phyloP scores from a whole-genome alignment of 2,888 invertebrate species.

The Gasteruption jaculator region DNA sequence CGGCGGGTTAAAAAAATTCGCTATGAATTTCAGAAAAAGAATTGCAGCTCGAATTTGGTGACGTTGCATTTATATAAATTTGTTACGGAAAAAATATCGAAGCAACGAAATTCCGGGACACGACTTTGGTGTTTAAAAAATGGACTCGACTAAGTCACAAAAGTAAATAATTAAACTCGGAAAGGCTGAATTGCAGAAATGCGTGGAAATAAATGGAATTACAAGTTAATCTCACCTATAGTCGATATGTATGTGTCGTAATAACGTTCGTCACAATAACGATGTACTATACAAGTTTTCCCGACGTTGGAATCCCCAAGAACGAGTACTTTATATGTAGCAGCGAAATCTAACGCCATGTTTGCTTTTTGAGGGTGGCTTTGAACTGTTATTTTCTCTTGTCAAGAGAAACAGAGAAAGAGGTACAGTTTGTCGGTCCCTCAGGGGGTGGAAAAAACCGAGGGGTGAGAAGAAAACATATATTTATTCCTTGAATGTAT shows the following conservation, averaged over 20 bases:
- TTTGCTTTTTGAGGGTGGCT: conserved; percentile 34
- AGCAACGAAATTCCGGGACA: too few relatives aligned
- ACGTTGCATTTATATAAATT: too few relatives aligned
- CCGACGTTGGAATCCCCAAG: conserved; percentile 87
- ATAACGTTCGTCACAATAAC: conserved; percentile 85
- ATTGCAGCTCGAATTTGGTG: too few relatives aligned
- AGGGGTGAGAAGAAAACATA: not conserved
- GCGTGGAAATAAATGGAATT: not conserved
- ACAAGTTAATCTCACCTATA: conserved; percentile 66
- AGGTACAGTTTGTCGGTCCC: conserved; percentile 29
- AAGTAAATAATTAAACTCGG: too few relatives aligned
- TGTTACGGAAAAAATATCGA: too few relatives aligned
- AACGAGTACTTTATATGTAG: conserved; percentile 82
- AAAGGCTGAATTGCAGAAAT: not conserved
- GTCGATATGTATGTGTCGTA: conserved; percentile 89
- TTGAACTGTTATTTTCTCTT: conserved; percentile 39
- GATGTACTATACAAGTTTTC: conserved; percentile 85
- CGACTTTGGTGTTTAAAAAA: too few relatives aligned
- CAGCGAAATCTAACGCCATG: conserved; percentile 83
- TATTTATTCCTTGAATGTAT: not conserved
- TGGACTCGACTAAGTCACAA: too few relatives aligned
- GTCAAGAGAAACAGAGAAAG: conserved; percentile 39
- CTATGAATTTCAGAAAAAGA: too few relatives aligned
- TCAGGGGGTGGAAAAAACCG: conserved; percentile 22
- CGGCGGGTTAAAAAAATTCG: too few relatives aligned